These are phyloP conservation scores for Dipodomys merriami DNA, from an alignment of 2,113 vertebrate genomes.

Conservation along the genomic window DNA sequence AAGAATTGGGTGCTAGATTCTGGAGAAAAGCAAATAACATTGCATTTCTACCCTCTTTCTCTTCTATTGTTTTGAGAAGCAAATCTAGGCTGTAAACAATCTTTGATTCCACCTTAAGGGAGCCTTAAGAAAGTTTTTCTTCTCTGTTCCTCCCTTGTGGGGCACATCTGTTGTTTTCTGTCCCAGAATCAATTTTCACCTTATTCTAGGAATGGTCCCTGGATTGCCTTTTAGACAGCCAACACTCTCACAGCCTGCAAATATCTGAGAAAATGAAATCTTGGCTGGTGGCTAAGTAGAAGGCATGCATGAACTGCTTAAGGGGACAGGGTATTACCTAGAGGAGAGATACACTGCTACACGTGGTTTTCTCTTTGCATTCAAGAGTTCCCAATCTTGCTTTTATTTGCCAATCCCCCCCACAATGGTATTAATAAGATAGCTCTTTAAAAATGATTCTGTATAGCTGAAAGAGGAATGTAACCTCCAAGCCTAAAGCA, in stretches of 20 bases:
- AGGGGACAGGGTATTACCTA: neutral
- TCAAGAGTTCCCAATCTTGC: constrained; percentile 6
- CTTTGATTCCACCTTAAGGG: neutral
- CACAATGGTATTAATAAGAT: constrained; percentile 26
- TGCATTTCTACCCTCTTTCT: neutral
- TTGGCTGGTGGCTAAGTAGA: constrained; percentile 22
- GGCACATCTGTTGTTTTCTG: constrained; percentile 14
- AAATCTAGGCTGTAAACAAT: neutral
- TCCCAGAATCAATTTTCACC: constrained; percentile 63
- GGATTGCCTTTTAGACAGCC: constrained; percentile 16
- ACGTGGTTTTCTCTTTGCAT: neutral
- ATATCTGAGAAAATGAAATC: constrained; percentile 55
- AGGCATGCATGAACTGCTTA: neutral
- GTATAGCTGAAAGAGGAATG: neutral
- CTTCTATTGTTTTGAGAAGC: neutral
- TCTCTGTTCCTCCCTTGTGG: too few relatives aligned
- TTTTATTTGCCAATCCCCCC: neutral
- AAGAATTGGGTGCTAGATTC: neutral
- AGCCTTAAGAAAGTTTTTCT: neutral
- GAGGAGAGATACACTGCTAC: neutral
- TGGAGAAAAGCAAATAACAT: neutral
- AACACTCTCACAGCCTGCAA: constrained; percentile 51
- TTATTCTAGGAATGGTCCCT: neutral
- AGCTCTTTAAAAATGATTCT: constrained; percentile 1
- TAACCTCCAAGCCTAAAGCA: neutral